A percentile compares a stretch with the other conserved stretches of the same genome.
Conservation (phyloP, 2,888 invertebrate species). For the Hirtodrosophila duncani region DNA sequence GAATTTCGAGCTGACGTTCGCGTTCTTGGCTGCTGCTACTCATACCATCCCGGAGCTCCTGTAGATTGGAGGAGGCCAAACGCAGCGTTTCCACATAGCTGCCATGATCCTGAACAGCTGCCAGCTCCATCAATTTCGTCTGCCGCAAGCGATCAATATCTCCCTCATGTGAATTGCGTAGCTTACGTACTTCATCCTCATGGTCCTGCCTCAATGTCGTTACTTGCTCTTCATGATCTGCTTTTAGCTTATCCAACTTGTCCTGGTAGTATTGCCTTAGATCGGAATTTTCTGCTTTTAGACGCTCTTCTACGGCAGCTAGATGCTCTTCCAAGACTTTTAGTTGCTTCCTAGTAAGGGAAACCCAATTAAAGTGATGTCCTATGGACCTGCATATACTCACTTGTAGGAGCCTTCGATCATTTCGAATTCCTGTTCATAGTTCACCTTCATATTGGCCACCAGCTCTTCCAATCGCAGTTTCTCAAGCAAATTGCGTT, state of each 20-base stretch:
- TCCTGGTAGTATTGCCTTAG: slow-evolving; percentile 62
- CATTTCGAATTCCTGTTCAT: slow-evolving; percentile 77
- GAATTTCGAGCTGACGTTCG: slow-evolving; percentile 64
- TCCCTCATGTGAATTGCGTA: slow-evolving; percentile 72
- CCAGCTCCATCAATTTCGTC: slow-evolving; percentile 76
- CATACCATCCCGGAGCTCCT: slow-evolving; percentile 72
- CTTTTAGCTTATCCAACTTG: slow-evolving; percentile 65
- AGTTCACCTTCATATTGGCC: slow-evolving; percentile 76
- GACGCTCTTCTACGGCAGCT: slow-evolving; percentile 69
- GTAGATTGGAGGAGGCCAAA: slow-evolving; percentile 74
- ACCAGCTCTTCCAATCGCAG: slow-evolving; percentile 76
- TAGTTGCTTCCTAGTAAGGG: slow-evolving; percentile 77
- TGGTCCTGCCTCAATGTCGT: slow-evolving; percentile 63
- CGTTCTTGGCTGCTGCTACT: slow-evolving; percentile 68
- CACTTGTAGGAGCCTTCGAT: slow-evolving; percentile 77
- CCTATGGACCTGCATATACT: too few species aligned
- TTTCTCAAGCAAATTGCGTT: slow-evolving; percentile 75
- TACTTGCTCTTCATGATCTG: slow-evolving; percentile 60
- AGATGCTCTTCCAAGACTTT: slow-evolving; percentile 74
- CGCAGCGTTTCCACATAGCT: slow-evolving; percentile 76
- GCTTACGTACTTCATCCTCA: slow-evolving; percentile 68
- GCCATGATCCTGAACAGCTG: slow-evolving; percentile 75
- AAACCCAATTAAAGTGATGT: too few species aligned
- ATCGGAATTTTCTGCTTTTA: slow-evolving; percentile 69
- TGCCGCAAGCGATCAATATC: slow-evolving; percentile 76